phyloP scores from a whole-genome alignment of 2,113 vertebrate genomes.

The Psittacus erithacus region DNA sequence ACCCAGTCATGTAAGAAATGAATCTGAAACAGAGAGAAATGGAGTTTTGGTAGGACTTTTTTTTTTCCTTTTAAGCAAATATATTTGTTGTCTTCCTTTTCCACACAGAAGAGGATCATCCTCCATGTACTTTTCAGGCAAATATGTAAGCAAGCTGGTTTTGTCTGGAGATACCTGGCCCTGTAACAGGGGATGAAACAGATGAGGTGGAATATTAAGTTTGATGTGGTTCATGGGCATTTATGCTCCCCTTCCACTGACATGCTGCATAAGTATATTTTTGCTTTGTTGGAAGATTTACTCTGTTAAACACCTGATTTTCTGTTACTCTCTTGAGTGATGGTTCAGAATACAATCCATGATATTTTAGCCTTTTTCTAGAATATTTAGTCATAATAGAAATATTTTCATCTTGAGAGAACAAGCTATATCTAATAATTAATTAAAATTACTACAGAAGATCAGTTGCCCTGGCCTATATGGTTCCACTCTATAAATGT shows the following conservation, averaged over 20 bases:
- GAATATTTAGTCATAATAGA: background rate
- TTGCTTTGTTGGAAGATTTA: background rate
- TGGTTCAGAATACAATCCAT: background rate
- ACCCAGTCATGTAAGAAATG: background rate
- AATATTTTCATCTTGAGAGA: constrained; percentile 27
- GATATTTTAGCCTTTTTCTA: background rate
- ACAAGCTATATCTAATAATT: constrained; percentile 14
- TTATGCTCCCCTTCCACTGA: background rate
- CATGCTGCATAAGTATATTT: background rate
- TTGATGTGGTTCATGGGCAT: background rate
- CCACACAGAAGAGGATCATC: background rate
- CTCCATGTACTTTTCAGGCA: background rate
- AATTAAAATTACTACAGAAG: constrained; percentile 42
- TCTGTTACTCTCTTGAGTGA: background rate
- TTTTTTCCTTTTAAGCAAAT: background rate
- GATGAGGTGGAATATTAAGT: background rate
- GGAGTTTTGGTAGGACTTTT: background rate
- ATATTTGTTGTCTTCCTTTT: background rate
- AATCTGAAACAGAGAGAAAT: background rate
- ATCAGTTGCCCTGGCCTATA: background rate
- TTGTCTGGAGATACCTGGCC: background rate
- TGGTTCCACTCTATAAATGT: background rate
- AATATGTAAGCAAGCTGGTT: background rate
- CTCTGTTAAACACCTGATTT: background rate
- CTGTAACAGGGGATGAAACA: background rate